Conservation (phyloP, 2,888 invertebrate species). For the Oithona nana region DNA sequence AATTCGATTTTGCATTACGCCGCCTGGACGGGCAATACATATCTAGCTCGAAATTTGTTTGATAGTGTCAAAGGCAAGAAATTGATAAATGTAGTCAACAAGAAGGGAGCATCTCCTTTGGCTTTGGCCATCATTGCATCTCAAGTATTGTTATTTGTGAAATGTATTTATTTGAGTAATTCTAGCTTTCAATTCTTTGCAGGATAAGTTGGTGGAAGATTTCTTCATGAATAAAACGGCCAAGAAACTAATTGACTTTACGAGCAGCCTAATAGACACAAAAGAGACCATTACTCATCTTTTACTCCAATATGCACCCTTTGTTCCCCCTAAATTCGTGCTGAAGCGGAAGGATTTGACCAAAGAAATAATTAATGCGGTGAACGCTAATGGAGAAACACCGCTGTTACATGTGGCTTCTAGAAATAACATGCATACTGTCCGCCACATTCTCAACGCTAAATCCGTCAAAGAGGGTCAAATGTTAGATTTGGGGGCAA, state of each 20-base stretch:
- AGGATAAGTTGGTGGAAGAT: slow-evolving; percentile 7
- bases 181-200: too few species aligned
- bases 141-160: background rate
- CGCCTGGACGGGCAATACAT: slow-evolving; percentile 5
- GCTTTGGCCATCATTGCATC: slow-evolving; percentile 6
- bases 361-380: slow-evolving; percentile 2
- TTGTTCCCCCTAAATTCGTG: slow-evolving; percentile 10
- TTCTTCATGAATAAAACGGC: slow-evolving; percentile 14
- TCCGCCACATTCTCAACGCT: background rate
- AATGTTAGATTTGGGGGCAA: background rate
- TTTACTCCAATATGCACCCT: slow-evolving; percentile 11
- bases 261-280: background rate
- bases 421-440: background rate
- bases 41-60: background rate
- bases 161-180: background rate
- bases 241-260: slow-evolving; percentile 3
- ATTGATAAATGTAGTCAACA: background rate
- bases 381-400: background rate
- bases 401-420: background rate
- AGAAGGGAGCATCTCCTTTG: slow-evolving; percentile 5
- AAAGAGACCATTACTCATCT: slow-evolving; percentile 12
- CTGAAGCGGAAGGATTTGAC: slow-evolving; percentile 12
- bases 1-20: slow-evolving; percentile 3
- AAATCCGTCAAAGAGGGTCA: slow-evolving; percentile 1
- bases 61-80: slow-evolving; percentile 1